Evolutionary conservation across 1,140 invertebrate species (phyloP), one percentile per base, ranked within the genome.

Genomic region (Aphelinus atriplicis): DNA sequence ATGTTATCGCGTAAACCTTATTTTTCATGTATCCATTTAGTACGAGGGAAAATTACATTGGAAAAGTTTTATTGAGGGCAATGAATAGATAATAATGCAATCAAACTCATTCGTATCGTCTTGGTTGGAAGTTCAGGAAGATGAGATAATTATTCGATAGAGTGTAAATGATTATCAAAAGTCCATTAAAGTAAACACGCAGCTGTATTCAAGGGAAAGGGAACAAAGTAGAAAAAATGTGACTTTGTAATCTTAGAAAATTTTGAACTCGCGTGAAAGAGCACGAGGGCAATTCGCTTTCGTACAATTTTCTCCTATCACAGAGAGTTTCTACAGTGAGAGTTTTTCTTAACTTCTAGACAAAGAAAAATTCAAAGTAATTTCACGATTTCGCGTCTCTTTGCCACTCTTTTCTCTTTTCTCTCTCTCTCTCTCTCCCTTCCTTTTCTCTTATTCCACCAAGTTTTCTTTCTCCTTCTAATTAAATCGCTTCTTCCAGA

Each of bases 341-440:
- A 53, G 51, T 53, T 53, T 9, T 4, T 9, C 51, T 9, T 9
- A 4, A 68, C 66, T 74, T 74, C 51, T 63, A 46, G 56, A 66
- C 67, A 66, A 65, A 70, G 69, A 76, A 72, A 73, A 72, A 72
- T 68, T 67, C 47, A 76, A 77, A 78, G 78, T 79, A 78, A 79
- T 79, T 80, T 63, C 77, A 60, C 69, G 45, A 74, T 74, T 67
- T 73, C 48, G 51, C 72, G 71, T 66, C 70, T 65, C 62, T 46
- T 71, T 71, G 60, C 61, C 58, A 76, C 76, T 77, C 74, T 70
- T 76, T 76, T 78, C 53, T 64, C 55, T 55, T 46, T 56, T 67
- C 68, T 65, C 65, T 5, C 10, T 73, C 48, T 48, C 58, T 74
- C 76, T 77, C 74, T 70, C 73, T 76, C 76, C 53, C 62, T 56